Percentiles rank a stretch among this genome's conserved stretches.
phyloP scores from a whole-genome alignment of 2,113 vertebrate genomes.

The Nothocercus nigrocapillus region DNA sequence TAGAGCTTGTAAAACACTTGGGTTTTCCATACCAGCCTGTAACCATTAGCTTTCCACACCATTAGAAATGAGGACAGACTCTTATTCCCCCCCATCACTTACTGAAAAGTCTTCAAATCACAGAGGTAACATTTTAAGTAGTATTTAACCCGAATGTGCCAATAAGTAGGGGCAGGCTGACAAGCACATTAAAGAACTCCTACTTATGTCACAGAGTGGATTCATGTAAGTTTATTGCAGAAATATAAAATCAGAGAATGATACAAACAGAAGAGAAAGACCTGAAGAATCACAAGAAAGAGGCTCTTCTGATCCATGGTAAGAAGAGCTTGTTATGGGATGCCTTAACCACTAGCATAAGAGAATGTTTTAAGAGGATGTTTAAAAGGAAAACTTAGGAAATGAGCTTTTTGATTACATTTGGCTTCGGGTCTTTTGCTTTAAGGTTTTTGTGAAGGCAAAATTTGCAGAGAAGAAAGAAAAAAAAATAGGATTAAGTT shows the following conservation, averaged over 20 bases:
- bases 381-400: not conserved
- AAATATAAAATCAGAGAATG: not conserved
- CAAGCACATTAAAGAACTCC: not conserved
- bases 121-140: not conserved
- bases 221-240: not conserved
- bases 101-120: constrained; percentile 1
- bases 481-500: not conserved
- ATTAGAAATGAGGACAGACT: not conserved
- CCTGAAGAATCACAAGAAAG: not conserved
- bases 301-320: not conserved
- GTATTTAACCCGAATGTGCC: not conserved
- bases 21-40: not conserved
- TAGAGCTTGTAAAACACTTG: not conserved
- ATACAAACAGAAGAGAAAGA: not conserved
- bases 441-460: not conserved
- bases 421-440: not conserved
- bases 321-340: not conserved
- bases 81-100: not conserved
- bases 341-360: not conserved
- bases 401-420: not conserved
- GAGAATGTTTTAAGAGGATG: not conserved
- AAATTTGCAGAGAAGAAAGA: not conserved
- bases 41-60: not conserved
- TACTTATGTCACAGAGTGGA: not conserved
- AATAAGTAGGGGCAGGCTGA: not conserved